These are phyloP conservation scores for Cirrhinus molitorella DNA, from an alignment of 2,797 vertebrate species.

Conservation along the genomic window DNA sequence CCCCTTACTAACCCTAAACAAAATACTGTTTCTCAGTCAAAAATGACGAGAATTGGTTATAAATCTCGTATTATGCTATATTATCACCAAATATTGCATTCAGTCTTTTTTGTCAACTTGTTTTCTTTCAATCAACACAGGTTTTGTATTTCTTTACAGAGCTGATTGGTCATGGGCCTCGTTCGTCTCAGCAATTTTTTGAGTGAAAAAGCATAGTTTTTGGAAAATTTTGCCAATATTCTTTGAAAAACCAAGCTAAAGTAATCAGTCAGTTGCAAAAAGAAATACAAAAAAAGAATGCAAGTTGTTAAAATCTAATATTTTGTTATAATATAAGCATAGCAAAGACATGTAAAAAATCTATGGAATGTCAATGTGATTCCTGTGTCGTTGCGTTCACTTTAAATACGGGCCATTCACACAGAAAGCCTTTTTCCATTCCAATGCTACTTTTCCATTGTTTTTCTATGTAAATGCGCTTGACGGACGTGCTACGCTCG, in stretches of 20 bases:
- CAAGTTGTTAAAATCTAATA: background rate
- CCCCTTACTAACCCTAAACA: background rate
- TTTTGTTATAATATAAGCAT: too few relatives aligned
- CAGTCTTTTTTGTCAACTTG: background rate
- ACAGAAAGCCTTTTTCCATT: too few relatives aligned
- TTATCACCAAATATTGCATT: background rate
- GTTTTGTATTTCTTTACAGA: background rate
- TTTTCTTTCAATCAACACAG: background rate
- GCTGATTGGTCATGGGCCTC: background rate
- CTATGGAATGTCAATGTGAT: constrained; percentile 48
- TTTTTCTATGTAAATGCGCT: too few relatives aligned
- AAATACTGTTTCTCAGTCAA: background rate
- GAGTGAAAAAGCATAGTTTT: background rate
- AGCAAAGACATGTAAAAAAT: too few relatives aligned
- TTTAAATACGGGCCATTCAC: too few relatives aligned
- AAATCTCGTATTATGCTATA: background rate
- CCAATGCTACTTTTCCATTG: too few relatives aligned
- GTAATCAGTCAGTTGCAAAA: background rate
- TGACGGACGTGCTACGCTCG: too few relatives aligned
- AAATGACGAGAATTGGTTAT: background rate
- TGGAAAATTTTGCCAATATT: background rate
- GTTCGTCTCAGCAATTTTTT: background rate
- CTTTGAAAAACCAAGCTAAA: background rate
- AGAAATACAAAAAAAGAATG: background rate
- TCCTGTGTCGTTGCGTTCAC: background rate